Evolutionary conservation across 2,113 vertebrate genomes (phyloP), one percentile per base, ranked within the genome.

Genomic region (Zosterops borbonicus): DNA sequence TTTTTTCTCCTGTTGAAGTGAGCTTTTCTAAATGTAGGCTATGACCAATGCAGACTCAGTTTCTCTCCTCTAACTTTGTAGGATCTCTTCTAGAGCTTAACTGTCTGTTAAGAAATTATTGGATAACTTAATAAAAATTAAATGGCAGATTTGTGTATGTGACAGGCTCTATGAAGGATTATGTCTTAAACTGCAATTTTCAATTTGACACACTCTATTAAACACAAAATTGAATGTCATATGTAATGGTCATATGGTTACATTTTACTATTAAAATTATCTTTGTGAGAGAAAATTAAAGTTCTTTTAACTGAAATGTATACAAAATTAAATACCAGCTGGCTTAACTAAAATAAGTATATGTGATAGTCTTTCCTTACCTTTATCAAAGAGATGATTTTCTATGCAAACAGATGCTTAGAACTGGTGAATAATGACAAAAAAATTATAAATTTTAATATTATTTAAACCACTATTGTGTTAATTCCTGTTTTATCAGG

Each of bases 161-260:
- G 92, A 90, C 88, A 88, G 90, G 49, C 39, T 33, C 33, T 46
- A 12, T 94, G 90, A 97, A 88, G 71, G 84, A 91, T 96, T 96
- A 90, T 53, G 60, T 63, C 75, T 96, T 96, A 86, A 95, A 94
- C 68, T 80, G 90, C 87, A 88, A 76, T 96, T 95, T 95, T 67
- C 93, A 77, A 88, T 94, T 91, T 94, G 95, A 92, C 90, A 92
- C 49, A 84, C 79, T 83, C 94, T 95, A 96, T 94, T 96, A 95
- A 95, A 92, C 69, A 41, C 52, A 91, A 83, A 93, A 92, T 92
- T 83, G 85, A 77, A 81, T 83, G 90, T 88, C 90, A 75, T 80
- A 44, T 60, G 25, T 92, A 95, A 96, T 49, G 68, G 79, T 90
- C 76, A 63, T 83, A 88, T 21, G 47, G 89, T 81, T 91, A 88